Evolutionary conservation across 2,888 invertebrate genomes (phyloP).

Genomic region (Aricia artaxerxes): DNA sequence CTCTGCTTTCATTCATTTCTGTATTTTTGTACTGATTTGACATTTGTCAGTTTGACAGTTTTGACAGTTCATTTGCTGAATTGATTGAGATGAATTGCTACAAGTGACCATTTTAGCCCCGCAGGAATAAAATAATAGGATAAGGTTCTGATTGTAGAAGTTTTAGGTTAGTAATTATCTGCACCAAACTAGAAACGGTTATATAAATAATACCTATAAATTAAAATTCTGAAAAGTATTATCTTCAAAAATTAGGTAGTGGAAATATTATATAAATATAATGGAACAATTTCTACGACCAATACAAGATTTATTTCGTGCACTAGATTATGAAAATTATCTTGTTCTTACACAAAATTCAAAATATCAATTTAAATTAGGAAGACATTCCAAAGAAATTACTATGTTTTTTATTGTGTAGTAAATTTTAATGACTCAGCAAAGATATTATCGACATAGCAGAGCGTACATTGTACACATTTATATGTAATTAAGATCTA

Average conservation of each 20-base stretch:
- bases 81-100: no score
- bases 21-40: no score
- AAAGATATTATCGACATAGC: constrained; percentile 13
- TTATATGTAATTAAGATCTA: constrained; percentile 18
- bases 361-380: background rate
- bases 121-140: no score
- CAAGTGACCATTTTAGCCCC: no score
- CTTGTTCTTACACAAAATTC: background rate
- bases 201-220: background rate
- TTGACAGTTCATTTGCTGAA: no score
- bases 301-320: no score
- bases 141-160: background rate
- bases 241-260: no score
- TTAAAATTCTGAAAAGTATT: background rate
- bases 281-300: no score
- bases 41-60: no score
- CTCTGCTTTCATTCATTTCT: no score
- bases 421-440: background rate
- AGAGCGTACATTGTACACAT: constrained; percentile 4
- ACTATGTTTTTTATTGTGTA: background rate
- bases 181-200: background rate
- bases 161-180: background rate
- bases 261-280: no score
- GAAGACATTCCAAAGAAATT: background rate
- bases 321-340: background rate